Conservation (phyloP, 64 coral and sea anemone genomes). For the Porites lutea region DNA sequence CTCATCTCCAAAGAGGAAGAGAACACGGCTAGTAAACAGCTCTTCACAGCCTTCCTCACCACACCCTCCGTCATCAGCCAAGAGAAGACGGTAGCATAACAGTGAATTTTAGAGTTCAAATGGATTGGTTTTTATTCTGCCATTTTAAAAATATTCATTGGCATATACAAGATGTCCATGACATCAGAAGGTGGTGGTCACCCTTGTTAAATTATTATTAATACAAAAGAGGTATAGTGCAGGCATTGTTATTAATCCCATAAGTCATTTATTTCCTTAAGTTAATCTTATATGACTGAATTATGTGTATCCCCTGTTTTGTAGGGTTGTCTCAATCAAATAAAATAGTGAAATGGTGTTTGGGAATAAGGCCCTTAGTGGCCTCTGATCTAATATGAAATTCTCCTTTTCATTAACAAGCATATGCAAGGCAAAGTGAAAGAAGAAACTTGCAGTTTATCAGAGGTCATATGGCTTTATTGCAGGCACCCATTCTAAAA, state of each 20-base stretch:
- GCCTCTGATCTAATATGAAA: neutral
- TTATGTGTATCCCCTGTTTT: too few relatives aligned
- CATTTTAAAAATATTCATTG: too few relatives aligned
- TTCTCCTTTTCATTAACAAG: too few relatives aligned
- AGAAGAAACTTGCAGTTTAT: too few relatives aligned
- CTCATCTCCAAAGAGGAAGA: slow-evolving; percentile 97
- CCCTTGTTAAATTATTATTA: neutral
- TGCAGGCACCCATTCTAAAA: too few relatives aligned
- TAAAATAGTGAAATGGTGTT: neutral
- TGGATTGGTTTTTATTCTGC: too few relatives aligned
- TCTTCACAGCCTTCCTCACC: slow-evolving; percentile 97
- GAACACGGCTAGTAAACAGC: slow-evolving; percentile 93
- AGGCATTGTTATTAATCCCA: neutral
- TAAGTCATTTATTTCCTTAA: neutral
- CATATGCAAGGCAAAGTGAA: too few relatives aligned
- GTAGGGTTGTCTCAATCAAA: too few relatives aligned
- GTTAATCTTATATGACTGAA: neutral
- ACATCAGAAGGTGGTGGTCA: neutral
- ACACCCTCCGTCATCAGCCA: slow-evolving; percentile 84
- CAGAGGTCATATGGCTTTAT: too few relatives aligned
- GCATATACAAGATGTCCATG: neutral
- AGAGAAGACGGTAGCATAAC: slow-evolving; percentile 84
- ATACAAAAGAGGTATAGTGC: neutral
- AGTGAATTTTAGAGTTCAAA: neutral
- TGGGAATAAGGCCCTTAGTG: neutral